Evolutionary conservation across 2,113 vertebrate species (phyloP).

Genomic region (Strix uralensis): DNA sequence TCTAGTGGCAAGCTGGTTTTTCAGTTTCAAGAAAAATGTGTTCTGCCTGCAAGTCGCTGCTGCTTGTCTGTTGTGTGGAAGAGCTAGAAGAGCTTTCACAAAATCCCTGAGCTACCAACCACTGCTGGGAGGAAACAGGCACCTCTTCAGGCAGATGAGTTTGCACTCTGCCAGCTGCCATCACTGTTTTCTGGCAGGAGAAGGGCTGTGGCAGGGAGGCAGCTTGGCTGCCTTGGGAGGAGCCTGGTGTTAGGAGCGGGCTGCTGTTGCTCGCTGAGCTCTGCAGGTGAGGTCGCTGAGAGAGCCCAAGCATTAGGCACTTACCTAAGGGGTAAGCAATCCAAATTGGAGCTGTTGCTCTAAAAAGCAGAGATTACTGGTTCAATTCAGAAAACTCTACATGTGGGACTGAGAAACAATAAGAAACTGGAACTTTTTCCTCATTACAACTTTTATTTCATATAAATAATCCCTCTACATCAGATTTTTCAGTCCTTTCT

Average conservation of each 20-base stretch:
- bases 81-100: background rate
- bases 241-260: background rate
- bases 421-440: background rate
- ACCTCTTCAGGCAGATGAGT: background rate
- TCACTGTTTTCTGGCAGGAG: background rate
- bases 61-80: background rate
- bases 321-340: background rate
- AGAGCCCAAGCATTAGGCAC: background rate
- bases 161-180: background rate
- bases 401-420: background rate
- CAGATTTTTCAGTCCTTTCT: background rate
- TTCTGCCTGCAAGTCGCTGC: background rate
- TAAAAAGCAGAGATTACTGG: background rate
- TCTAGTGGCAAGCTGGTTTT: background rate
- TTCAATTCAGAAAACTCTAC: background rate
- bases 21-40: background rate
- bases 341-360: background rate
- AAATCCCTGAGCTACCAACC: background rate
- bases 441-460: slow-evolving; percentile 54
- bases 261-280: fast-evolving
- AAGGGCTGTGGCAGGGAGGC: background rate
- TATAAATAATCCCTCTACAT: slow-evolving; percentile 43
- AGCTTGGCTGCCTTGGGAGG: background rate
- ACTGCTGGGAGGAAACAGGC: background rate
- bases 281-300: background rate